Evolutionary conservation across 2,797 vertebrate species (phyloP).

Genomic region (Spinibarbus caldwelli): DNA sequence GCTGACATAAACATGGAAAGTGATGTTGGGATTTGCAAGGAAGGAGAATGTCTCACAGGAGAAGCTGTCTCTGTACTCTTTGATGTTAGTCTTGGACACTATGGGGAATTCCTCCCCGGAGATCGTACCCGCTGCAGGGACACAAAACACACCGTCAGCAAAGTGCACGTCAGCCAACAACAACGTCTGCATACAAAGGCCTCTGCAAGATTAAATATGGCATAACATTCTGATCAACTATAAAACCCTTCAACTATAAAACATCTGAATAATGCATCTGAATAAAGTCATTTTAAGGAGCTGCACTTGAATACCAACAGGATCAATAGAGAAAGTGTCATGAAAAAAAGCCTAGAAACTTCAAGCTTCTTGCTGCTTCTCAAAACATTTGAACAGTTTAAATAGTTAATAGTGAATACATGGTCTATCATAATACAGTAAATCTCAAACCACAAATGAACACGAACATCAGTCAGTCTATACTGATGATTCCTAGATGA

Average conservation of each 20-base stretch:
- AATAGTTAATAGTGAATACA: slow-evolving; percentile 21
- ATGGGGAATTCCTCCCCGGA: slow-evolving; percentile 94
- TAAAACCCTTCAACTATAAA: neutral
- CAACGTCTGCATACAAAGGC: slow-evolving; percentile 5
- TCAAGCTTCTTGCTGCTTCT: neutral
- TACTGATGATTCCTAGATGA: slow-evolving; percentile 42
- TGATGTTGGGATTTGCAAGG: slow-evolving; percentile 94
- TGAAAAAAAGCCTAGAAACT: neutral
- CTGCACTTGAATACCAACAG: neutral
- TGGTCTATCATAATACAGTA: slow-evolving; percentile 3
- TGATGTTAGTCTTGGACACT: slow-evolving; percentile 91
- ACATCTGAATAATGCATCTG: slow-evolving; percentile 8
- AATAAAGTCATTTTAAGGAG: neutral
- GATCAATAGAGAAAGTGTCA: neutral
- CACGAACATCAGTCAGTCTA: slow-evolving; percentile 44
- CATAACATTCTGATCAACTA: slow-evolving; percentile 16
- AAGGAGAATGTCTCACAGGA: slow-evolving; percentile 97
- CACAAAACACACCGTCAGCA: slow-evolving; percentile 28
- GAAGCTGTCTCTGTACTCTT: slow-evolving; percentile 94
- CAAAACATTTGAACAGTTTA: neutral
- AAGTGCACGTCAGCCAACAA: slow-evolving; percentile 11
- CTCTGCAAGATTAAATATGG: slow-evolving; percentile 10
- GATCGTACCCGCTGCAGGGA: slow-evolving; percentile 88
- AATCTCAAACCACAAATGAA: slow-evolving; percentile 36
- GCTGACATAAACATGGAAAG: slow-evolving; percentile 97